Evolutionary conservation across 2,797 vertebrate species (phyloP).

Genomic region (Ateles fusciceps): DNA sequence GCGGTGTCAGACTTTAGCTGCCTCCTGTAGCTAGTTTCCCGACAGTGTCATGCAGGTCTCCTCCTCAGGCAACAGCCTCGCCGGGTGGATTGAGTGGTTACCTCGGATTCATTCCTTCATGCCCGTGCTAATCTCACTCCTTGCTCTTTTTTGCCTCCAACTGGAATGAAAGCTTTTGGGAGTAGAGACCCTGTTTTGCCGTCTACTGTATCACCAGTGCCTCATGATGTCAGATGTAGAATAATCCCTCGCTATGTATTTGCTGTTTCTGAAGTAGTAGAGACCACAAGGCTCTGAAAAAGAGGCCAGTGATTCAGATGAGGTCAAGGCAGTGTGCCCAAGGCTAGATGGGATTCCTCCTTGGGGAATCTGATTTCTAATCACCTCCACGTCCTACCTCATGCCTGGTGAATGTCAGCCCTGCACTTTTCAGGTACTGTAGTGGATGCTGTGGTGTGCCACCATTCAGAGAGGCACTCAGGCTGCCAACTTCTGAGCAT

Average conservation of each 20-base stretch:
- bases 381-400: rapidly evolving
- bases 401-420: not conserved
- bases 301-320: not conserved
- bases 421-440: not conserved
- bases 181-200: not conserved
- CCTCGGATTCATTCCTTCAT: not conserved
- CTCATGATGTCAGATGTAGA: not conserved
- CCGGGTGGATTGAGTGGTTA: not conserved
- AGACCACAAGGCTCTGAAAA: not conserved
- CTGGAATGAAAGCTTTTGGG: not conserved
- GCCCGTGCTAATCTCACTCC: not conserved
- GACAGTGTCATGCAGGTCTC: not conserved
- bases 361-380: not conserved
- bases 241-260: not conserved
- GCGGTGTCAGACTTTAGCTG: not conserved
- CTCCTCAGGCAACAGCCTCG: not conserved
- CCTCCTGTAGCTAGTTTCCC: not conserved
- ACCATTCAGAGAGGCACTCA: not conserved
- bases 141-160: not conserved
- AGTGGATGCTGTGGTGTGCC: too few relatives aligned
- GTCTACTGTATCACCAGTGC: not conserved
- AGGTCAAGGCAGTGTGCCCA: not conserved
- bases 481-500: not conserved
- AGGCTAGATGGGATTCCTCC: not conserved
- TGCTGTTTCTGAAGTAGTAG: not conserved